These are phyloP conservation scores for Boleophthalmus pectinirostris DNA, from an alignment of 2,113 vertebrate genomes.

Conservation along the genomic window DNA sequence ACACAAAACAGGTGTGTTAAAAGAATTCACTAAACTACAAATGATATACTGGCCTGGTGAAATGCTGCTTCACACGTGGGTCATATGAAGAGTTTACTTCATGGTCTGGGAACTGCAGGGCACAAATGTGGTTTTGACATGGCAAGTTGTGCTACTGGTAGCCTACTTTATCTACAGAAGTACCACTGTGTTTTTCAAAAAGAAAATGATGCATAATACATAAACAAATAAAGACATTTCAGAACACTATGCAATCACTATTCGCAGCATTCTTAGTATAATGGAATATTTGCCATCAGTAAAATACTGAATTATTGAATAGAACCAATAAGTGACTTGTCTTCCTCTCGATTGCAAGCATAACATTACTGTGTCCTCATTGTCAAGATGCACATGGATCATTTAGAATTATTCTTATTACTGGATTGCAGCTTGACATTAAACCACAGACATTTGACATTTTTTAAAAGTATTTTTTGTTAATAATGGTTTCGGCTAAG, in stretches of 20 bases:
- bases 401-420: slow-evolving; percentile 14
- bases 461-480: slow-evolving; percentile 52
- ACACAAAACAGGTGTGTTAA: slow-evolving; percentile 21
- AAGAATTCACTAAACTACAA: slow-evolving; percentile 32
- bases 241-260: slow-evolving; percentile 4
- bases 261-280: slow-evolving; percentile 19
- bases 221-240: slow-evolving; percentile 25
- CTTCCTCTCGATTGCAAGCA: slow-evolving; percentile 9
- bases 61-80: slow-evolving; percentile 27
- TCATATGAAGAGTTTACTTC: slow-evolving; percentile 28
- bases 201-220: slow-evolving; percentile 28
- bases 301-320: slow-evolving; percentile 24
- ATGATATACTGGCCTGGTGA: slow-evolving; percentile 36
- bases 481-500: slow-evolving; percentile 73
- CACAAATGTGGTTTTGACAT: slow-evolving; percentile 20
- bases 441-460: slow-evolving; percentile 40
- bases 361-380: slow-evolving; percentile 16
- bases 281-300: slow-evolving; percentile 17
- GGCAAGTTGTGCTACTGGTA: slow-evolving; percentile 14
- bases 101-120: slow-evolving; percentile 32
- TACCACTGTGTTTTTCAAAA: slow-evolving; percentile 10
- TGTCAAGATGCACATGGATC: slow-evolving; percentile 36
- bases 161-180: slow-evolving; percentile 12
- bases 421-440: slow-evolving; percentile 41
- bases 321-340: slow-evolving; percentile 15